These are phyloP conservation scores for Oscheius onirici DNA, from an alignment of 2,888 invertebrate species.

Conservation along the genomic window DNA sequence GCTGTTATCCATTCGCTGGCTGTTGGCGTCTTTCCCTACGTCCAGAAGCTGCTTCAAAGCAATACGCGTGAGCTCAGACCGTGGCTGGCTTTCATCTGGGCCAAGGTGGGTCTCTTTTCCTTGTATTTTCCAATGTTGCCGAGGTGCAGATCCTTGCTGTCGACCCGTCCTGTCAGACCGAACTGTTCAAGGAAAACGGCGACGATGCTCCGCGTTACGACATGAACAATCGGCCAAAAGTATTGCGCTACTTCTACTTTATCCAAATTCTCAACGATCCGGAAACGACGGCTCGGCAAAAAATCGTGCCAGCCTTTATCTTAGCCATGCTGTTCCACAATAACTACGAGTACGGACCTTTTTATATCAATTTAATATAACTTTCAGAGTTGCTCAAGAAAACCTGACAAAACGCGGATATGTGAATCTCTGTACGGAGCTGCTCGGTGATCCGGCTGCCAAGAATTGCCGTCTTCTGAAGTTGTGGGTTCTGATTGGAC, in stretches of 20 bases:
- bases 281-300: slow-evolving; percentile 83
- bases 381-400: slow-evolving; percentile 75
- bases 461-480: slow-evolving; percentile 73
- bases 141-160: slow-evolving; percentile 86
- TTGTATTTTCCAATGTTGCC: neutral
- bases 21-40: slow-evolving; percentile 97
- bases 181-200: slow-evolving; percentile 75
- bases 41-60: slow-evolving; percentile 87
- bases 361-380: neutral
- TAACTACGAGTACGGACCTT: slow-evolving; percentile 74
- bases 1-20: slow-evolving; percentile 87
- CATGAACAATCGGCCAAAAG: slow-evolving; percentile 8
- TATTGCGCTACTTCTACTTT: slow-evolving; percentile 76
- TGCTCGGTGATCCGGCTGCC: slow-evolving; percentile 79
- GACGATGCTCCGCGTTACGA: slow-evolving; percentile 32
- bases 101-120: slow-evolving; percentile 77
- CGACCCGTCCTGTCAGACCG: slow-evolving; percentile 92
- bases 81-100: slow-evolving; percentile 96
- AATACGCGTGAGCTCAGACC: slow-evolving; percentile 82
- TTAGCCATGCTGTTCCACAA: slow-evolving; percentile 91
- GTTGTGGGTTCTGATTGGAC: slow-evolving; percentile 87
- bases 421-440: slow-evolving; percentile 90
- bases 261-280: slow-evolving; percentile 88
- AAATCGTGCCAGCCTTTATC: slow-evolving; percentile 93
- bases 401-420: slow-evolving; percentile 84